Base-by-base conservation (phyloP, 2,888 invertebrate genomes). In the Drosophila rubida region DNA sequence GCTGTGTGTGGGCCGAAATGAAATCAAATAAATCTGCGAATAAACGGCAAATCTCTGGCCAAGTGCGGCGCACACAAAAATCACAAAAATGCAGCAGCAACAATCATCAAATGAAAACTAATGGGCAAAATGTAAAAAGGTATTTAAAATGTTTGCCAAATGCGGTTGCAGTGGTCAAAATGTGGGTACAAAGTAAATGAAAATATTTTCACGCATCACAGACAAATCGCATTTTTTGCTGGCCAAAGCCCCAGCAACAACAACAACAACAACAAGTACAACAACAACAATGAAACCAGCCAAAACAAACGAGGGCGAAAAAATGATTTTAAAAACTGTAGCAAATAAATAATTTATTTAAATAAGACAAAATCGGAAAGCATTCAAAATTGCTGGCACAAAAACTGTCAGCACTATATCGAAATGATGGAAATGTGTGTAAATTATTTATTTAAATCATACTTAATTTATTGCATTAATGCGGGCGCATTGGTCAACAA, bases 61-160 rank as follows among this genome's bases (percentile, higher is more conserved):
- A 67, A 75, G 67, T 74, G 74, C 23, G 19, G 53, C 50, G 44
- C 55, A 49, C 58, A 57, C 23, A 23, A 14, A 25, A 48, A 32
- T 32, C 45, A 30, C 44, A 44, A 44, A 60, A 48, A 62, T 62
- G 37, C 4, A 16, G 37, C 14, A 9, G 16, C 35, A 68, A 60
- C 57, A 59, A 67, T 72, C 79, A 67, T 72, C 79, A 78, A 80
- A 81, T 78, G 64, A 74, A 78, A 82, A 81, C 77, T 79, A 78
- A 83, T 83, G 70, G 48, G 68, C 67, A 74, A 84, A 84, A 84
- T 78, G 74, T 72, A 78, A 84, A 78, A 83, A 86, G 80, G 86
- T 84, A 85, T 85, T 85, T 85, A 73, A 86, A 85, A 85, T 86
- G 80, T 85, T 85, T 86, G 76, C 76, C 72, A 62, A 85, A 76